Evolutionary conservation across 2,797 vertebrate species (phyloP).

Genomic region (Myoxocephalus aenaeus): DNA sequence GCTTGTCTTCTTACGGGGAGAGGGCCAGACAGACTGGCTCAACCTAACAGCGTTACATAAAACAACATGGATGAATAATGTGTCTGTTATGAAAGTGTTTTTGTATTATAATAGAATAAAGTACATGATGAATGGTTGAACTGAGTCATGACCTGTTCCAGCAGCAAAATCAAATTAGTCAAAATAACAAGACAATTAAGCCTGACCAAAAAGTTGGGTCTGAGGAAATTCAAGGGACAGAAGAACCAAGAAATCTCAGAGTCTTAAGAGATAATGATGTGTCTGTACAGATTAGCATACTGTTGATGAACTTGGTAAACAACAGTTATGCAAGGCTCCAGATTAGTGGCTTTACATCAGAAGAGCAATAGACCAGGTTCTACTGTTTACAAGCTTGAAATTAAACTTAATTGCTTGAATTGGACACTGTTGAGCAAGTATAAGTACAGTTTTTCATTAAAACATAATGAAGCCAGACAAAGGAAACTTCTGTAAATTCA

Average conservation of each 20-base stretch:
- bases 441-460: slow-evolving; percentile 40
- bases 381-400: slow-evolving; percentile 55
- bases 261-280: slow-evolving; percentile 65
- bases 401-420: slow-evolving; percentile 57
- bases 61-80: slow-evolving; percentile 48
- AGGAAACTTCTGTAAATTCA: slow-evolving; percentile 31
- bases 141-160: slow-evolving; percentile 49
- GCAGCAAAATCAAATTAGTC: slow-evolving; percentile 64
- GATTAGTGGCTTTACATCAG: slow-evolving; percentile 64
- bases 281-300: slow-evolving; percentile 68
- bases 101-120: slow-evolving; percentile 42
- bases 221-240: slow-evolving; percentile 50
- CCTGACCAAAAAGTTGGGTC: slow-evolving; percentile 53
- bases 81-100: slow-evolving; percentile 42
- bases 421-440: slow-evolving; percentile 45
- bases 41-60: slow-evolving; percentile 35
- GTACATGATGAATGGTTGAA: slow-evolving; percentile 52
- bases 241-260: slow-evolving; percentile 36
- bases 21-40: slow-evolving; percentile 36
- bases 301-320: slow-evolving; percentile 68
- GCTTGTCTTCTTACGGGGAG: slow-evolving; percentile 18
- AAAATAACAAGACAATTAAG: slow-evolving; percentile 61
- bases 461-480: slow-evolving; percentile 21
- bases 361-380: slow-evolving; percentile 45
- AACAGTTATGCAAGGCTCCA: slow-evolving; percentile 62